These are phyloP conservation scores for Geotrupes spiniger DNA, from an alignment of 2,888 invertebrate genomes.

Conservation along the genomic window DNA sequence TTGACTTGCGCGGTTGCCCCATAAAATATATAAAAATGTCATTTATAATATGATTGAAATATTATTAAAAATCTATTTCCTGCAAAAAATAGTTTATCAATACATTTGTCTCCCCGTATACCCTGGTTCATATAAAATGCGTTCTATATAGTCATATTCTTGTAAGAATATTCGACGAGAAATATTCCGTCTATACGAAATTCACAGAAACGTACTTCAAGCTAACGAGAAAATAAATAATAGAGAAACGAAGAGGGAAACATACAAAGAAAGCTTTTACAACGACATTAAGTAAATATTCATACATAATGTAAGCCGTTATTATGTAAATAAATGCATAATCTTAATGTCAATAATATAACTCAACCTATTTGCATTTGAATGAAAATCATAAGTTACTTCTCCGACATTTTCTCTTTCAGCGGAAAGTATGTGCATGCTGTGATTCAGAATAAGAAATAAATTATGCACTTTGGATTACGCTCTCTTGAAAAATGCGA, in stretches of 20 bases:
- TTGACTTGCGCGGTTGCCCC: too few species aligned
- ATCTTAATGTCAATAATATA: constrained; percentile 44
- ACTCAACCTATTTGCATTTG: constrained; percentile 41
- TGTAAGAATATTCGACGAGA: too few species aligned
- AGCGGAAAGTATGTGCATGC: not conserved
- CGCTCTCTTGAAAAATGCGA: too few species aligned
- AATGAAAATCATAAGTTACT: constrained; percentile 37
- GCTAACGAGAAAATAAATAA: constrained; percentile 1
- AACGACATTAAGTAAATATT: constrained; percentile 20
- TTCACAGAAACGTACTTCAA: not conserved
- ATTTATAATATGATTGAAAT: too few species aligned
- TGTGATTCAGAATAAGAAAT: not conserved
- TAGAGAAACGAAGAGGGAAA: not conserved
- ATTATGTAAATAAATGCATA: constrained; percentile 43
- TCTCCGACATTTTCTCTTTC: constrained; percentile 11
- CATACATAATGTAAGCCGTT: constrained; percentile 30
- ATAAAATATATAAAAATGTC: too few species aligned
- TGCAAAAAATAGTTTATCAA: too few species aligned
- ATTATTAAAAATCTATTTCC: too few species aligned
- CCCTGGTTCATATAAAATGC: too few species aligned
- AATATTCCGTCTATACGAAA: too few species aligned
- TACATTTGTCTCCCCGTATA: too few species aligned
- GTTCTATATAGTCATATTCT: too few species aligned
- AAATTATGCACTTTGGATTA: too few species aligned
- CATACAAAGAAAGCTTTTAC: constrained; percentile 24